Base-by-base conservation (phyloP, 2,888 invertebrate species). In the Charanyca ferruginea region DNA sequence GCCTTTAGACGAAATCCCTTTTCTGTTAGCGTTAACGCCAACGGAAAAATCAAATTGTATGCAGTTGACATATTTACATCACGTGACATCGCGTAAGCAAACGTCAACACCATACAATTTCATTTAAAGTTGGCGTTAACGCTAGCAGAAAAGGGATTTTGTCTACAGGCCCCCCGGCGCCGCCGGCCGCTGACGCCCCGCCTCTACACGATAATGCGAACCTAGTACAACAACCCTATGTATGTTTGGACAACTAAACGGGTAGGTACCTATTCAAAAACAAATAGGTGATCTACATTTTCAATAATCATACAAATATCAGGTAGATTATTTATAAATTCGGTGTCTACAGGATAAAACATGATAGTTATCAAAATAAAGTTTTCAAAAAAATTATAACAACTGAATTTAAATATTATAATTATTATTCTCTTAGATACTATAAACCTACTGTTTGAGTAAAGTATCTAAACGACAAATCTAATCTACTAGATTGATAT, bases 291-390 rank as follows among this genome's bases (percentile, higher is more conserved):
- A 71, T 79, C 83, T 85, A 85, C 67, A 49, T 80, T 77, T 77
- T 79, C 72, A 86, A 84, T 84, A 87, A 76, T 75, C 72, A 80
- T 87, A 87, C 73, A 87, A 87, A 85, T 67, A 59, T 68, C 68
- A 74, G 82, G 83, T 87, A 88, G 85, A 83, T 80, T 77, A 69
- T 86, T 83, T 84, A 86, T 83, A 89, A 90, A 89, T 87, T 81
- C 67, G 85, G 84, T 74, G 76, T 63, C 82, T 85, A 83, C 76
- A 79, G 86, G 89, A 85, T 90, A 91, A 89, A 90, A 91, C 81
- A 84, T 86, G 86, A 87, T 84, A 83, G 77, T 87, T 93, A 94
- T 94, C 93, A 94, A 94, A 95, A 94, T 93, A 94, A 94, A 90
- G 78, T 87, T 81, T 79, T 94, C 93, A 89, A 94, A 94, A 94